phyloP scores from a whole-genome alignment of 2,797 vertebrate genomes.

The Etheostoma perlongum region DNA sequence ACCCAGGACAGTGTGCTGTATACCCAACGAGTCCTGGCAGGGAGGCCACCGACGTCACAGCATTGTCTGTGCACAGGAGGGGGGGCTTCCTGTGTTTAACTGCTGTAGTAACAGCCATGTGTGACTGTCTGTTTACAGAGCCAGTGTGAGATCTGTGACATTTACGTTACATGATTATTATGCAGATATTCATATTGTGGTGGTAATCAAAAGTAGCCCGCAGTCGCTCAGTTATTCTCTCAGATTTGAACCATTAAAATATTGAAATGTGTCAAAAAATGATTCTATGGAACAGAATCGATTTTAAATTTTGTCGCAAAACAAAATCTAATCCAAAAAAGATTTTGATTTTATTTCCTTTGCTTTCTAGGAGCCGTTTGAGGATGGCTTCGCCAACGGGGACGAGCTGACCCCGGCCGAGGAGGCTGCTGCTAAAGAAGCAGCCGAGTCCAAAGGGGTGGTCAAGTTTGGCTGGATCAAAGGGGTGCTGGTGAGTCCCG shows the following conservation, averaged over 20 bases:
- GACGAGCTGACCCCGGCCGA: conserved; percentile 95
- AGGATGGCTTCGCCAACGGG: conserved; percentile 96
- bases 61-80: conserved; percentile 66
- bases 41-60: conserved; percentile 49
- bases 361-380: conserved; percentile 92
- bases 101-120: conserved; percentile 41
- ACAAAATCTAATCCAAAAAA: too few species aligned
- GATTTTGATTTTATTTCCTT: not conserved
- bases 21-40: not conserved
- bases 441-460: conserved; percentile 92
- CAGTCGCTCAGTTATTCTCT: not conserved
- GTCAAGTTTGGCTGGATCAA: conserved; percentile 99
- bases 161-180: not conserved
- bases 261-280: not conserved
- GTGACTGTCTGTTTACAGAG: conserved; percentile 14
- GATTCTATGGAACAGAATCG: too few species aligned
- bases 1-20: not conserved
- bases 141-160: not conserved
- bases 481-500: conserved; percentile 93
- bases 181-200: not conserved
- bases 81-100: conserved; percentile 75
- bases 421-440: conserved; percentile 90
- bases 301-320: too few species aligned
- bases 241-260: not conserved
- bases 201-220: not conserved